Conservation (phyloP, 2,888 invertebrate species). For the Lacanobia oleracea region DNA sequence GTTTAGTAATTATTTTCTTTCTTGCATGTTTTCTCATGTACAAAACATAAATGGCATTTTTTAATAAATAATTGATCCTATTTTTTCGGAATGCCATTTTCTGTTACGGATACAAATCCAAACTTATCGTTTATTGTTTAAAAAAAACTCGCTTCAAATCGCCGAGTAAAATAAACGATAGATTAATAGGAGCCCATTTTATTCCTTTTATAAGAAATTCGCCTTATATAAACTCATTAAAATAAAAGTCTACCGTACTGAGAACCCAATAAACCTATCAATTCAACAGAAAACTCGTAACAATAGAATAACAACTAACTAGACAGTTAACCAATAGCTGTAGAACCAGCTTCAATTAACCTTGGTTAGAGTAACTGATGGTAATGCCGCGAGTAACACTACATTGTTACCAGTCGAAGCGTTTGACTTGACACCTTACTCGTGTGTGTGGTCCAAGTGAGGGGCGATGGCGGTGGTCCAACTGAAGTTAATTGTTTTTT, state of each 20-base stretch:
- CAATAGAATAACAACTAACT: conserved; percentile 45
- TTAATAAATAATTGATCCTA: not conserved
- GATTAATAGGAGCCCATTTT: not conserved
- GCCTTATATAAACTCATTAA: not conserved
- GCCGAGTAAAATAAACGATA: not conserved
- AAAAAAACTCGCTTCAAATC: not conserved
- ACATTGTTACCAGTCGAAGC: conserved; percentile 73
- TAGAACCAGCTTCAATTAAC: conserved; percentile 72
- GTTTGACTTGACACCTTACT: conserved; percentile 69
- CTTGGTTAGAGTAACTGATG: conserved; percentile 63
- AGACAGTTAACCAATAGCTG: conserved; percentile 55
- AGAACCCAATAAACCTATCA: conserved; percentile 15
- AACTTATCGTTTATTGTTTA: not conserved
- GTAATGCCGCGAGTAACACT: conserved; percentile 63
- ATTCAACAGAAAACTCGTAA: conserved; percentile 29
- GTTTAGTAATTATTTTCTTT: not conserved
- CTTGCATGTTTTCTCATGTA: not conserved
- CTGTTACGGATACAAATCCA: not conserved
- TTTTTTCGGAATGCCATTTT: not conserved
- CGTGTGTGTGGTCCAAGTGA: conserved; percentile 59
- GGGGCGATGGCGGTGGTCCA: conserved; percentile 3
- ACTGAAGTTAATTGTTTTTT: not conserved
- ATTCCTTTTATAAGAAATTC: not conserved
- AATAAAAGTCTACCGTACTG: not conserved
- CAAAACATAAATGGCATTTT: not conserved